Base-by-base conservation (phyloP, 2,113 vertebrate genomes). In the Siniperca knerii region DNA sequence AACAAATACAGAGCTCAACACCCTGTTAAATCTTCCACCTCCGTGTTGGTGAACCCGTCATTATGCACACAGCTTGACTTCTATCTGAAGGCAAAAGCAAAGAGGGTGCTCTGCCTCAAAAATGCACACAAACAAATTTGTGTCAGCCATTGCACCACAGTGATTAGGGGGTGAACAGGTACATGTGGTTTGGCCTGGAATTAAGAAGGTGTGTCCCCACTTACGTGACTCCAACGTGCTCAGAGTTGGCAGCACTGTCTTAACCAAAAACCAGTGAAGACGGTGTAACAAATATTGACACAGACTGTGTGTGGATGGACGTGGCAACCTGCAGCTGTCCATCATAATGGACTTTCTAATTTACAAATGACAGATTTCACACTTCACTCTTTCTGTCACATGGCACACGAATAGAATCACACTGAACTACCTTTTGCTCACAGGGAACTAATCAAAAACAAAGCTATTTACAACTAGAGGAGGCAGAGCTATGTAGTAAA, bases 101-200 rank as follows among this genome's bases (percentile, higher is more conserved):
- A 62, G 40, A 58, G 2, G 46, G 46, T 35, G 64, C 42, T 33
- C 48, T 23, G 48, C 71, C 67, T 61, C 42, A 77, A 46, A 81
- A 52, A 33, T 21, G 44, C 25, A 25, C 4, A 48, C 44, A 75
- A 84, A 73, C 58, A 66, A 64, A 48, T 77, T 37, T 42, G 40
- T 60, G 62, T 64, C 72, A 50, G 66, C 46, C 25, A 15, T 20
- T 2, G 6, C 48, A 37, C 44, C 0, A 2, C 61, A 54, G 52
- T 20, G 42, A 81, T 74, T 25, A 37, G 2, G 6, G 25, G 62
- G 66, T 57, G 33, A 65, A 71, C 60, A 42, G 46, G 40, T 29
- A 29, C 50, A 35, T 50, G 68, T n/a, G 74, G 57, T 54, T 78
- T 58, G 29, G 29, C 75, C 79, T 81, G 48, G 42, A 77, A 54